Percentiles rank a stretch among this genome's conserved stretches.
These are phyloP conservation scores for Hydrolagus affinis DNA, from an alignment of 2,113 vertebrate species.

Conservation along the genomic window DNA sequence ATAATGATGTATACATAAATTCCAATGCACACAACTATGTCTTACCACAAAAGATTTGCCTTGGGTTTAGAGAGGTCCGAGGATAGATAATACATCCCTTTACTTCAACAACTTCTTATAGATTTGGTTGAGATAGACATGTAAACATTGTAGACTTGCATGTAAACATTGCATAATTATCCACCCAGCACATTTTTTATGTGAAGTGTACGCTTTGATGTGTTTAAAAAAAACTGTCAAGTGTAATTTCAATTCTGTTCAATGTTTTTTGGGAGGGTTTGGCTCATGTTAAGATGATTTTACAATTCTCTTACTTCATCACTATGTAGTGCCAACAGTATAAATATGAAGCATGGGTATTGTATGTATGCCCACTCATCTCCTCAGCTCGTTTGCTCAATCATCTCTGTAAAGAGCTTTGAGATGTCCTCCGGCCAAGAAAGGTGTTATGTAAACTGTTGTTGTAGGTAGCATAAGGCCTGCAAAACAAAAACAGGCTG, in stretches of 20 bases:
- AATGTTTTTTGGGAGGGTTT: not conserved
- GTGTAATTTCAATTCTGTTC: not conserved
- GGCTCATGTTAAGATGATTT: too few relatives aligned
- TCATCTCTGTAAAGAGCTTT: too few relatives aligned
- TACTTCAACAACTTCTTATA: not conserved
- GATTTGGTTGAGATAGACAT: not conserved
- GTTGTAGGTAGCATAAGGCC: too few relatives aligned
- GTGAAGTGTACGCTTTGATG: not conserved
- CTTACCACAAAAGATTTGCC: not conserved
- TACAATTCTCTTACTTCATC: too few relatives aligned
- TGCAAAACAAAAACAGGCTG: too few relatives aligned
- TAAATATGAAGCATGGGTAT: too few relatives aligned
- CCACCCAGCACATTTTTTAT: not conserved
- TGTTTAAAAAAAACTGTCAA: not conserved
- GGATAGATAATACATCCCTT: not conserved
- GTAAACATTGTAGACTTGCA: not conserved
- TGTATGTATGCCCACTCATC: too few relatives aligned
- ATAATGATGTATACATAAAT: too few relatives aligned
- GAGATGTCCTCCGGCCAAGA: too few relatives aligned
- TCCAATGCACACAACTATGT: not conserved
- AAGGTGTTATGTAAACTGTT: too few relatives aligned
- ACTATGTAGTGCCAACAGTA: too few relatives aligned
- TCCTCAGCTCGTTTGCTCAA: too few relatives aligned
- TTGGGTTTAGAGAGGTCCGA: not conserved
- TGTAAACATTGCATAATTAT: not conserved